Percentiles rank a stretch among this genome's conserved stretches.
These are phyloP conservation scores for Aradophagus sp. DNA, from an alignment of 1,140 invertebrate species.

Conservation along the genomic window DNA sequence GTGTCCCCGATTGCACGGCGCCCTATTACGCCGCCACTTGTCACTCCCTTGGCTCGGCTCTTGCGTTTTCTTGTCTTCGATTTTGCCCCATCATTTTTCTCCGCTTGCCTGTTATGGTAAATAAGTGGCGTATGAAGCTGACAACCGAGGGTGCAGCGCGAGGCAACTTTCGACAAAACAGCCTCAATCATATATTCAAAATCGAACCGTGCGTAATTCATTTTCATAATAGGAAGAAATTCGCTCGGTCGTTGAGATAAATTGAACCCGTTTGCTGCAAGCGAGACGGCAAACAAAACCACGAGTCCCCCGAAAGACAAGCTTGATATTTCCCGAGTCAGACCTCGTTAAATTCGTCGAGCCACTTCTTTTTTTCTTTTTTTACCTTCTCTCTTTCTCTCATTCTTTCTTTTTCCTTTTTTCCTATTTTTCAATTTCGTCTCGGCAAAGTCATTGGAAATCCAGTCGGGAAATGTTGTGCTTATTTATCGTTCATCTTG, in stretches of 20 bases:
- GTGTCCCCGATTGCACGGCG: conserved; percentile 51
- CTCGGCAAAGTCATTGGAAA: too few relatives aligned
- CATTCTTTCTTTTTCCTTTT: too few relatives aligned
- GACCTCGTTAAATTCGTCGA: too few relatives aligned
- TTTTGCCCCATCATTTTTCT: conserved; percentile 45
- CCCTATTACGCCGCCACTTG: conserved; percentile 33
- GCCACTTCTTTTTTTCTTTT: too few relatives aligned
- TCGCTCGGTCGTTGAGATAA: neutral
- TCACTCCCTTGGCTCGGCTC: conserved; percentile 22
- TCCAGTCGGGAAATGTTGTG: too few relatives aligned
- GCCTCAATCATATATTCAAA: conserved; percentile 36
- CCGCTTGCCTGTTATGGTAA: conserved; percentile 45
- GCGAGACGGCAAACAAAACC: neutral
- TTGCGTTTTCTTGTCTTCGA: conserved; percentile 38
- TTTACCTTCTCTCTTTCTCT: too few relatives aligned
- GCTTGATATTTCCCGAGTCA: too few relatives aligned
- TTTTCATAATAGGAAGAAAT: conserved; percentile 18
- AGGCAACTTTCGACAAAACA: conserved; percentile 28
- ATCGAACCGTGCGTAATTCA: conserved; percentile 6
- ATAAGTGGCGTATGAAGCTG: conserved; percentile 47
- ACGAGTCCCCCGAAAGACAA: too few relatives aligned
- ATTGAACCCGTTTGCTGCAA: conserved; percentile 15
- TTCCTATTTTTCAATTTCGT: too few relatives aligned
- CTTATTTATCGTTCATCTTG: too few relatives aligned
- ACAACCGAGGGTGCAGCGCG: conserved; percentile 21